These are phyloP conservation scores for Nudaria mundana DNA, from an alignment of 2,888 invertebrate genomes.

Conservation along the genomic window DNA sequence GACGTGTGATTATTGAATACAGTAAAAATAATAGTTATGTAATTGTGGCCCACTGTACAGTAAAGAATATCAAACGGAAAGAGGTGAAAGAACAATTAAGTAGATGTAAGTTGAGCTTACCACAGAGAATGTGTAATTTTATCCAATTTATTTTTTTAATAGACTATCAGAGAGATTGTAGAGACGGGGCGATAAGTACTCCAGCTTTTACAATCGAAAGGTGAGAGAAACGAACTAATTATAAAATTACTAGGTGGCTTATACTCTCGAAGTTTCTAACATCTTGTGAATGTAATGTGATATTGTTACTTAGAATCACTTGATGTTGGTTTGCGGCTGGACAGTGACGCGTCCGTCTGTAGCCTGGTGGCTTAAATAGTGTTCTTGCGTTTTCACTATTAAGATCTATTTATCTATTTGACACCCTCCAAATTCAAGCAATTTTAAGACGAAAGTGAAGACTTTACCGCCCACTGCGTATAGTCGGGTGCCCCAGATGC, in stretches of 20 bases:
- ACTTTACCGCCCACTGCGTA: no score
- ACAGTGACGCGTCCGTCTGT: no score
- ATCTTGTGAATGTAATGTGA: conserved; percentile 5
- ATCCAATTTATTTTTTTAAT: conserved; percentile 55
- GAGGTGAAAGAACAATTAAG: conserved; percentile 51
- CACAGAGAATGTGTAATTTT: conserved; percentile 61
- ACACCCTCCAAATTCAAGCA: no score
- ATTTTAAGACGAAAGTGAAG: no score
- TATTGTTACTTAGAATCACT: background rate
- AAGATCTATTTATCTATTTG: no score
- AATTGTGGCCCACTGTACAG: conserved; percentile 28
- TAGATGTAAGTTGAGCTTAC: conserved; percentile 50
- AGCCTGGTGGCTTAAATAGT: no score
- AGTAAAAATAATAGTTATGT: no score
- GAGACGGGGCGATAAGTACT: conserved; percentile 17
- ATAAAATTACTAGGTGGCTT: conserved; percentile 22
- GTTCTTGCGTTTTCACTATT: no score
- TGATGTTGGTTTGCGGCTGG: no score
- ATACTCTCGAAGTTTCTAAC: conserved; percentile 7
- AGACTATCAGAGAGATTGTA: no score
- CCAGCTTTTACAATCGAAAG: conserved; percentile 24
- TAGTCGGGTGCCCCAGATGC: no score
- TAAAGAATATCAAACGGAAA: conserved; percentile 44
- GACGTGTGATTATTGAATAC: conserved; percentile 1
- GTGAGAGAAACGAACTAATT: conserved; percentile 34